Evolutionary conservation across 2,113 vertebrate species (phyloP).

Genomic region (Hylia prasina): DNA sequence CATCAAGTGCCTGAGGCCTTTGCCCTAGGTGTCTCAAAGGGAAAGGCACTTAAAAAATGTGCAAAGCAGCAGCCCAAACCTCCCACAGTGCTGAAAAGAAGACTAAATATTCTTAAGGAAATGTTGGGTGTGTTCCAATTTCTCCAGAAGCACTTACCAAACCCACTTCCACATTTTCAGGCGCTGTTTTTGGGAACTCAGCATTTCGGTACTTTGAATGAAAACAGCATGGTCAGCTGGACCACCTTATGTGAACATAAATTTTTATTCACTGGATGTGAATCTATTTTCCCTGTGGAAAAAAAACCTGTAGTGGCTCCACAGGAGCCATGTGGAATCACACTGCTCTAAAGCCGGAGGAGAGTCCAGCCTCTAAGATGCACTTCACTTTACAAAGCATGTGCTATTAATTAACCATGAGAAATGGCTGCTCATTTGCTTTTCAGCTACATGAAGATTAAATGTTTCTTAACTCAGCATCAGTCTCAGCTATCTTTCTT

Average conservation of each 20-base stretch:
- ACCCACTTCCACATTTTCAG: conserved; percentile 56
- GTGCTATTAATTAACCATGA: conserved; percentile 20
- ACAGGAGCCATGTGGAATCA: not conserved
- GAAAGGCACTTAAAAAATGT: conserved; percentile 59
- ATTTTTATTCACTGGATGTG: conserved; percentile 10
- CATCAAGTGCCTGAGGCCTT: conserved; percentile 45
- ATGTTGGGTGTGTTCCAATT: conserved; percentile 7
- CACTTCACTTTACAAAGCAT: not conserved
- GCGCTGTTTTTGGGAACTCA: conserved; percentile 50
- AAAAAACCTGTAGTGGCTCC: not conserved
- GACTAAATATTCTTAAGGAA: conserved; percentile 54
- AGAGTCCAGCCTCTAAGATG: not conserved
- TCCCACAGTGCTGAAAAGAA: conserved; percentile 60
- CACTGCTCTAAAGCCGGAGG: not conserved
- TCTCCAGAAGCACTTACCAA: conserved; percentile 43
- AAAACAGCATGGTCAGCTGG: conserved; percentile 50
- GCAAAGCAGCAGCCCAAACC: conserved; percentile 54
- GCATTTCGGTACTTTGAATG: conserved; percentile 44
- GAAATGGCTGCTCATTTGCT: conserved; percentile 16
- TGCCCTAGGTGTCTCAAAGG: conserved; percentile 52
- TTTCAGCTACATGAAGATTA: not conserved
- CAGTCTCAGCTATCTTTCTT: not conserved
- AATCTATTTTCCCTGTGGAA: conserved; percentile 10
- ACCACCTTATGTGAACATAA: conserved; percentile 36
- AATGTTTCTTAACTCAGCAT: not conserved